A percentile compares a stretch with the other conserved stretches of the same genome.
Evolutionary conservation across 2,113 vertebrate species (phyloP).

Genomic region (Larimichthys crocea): DNA sequence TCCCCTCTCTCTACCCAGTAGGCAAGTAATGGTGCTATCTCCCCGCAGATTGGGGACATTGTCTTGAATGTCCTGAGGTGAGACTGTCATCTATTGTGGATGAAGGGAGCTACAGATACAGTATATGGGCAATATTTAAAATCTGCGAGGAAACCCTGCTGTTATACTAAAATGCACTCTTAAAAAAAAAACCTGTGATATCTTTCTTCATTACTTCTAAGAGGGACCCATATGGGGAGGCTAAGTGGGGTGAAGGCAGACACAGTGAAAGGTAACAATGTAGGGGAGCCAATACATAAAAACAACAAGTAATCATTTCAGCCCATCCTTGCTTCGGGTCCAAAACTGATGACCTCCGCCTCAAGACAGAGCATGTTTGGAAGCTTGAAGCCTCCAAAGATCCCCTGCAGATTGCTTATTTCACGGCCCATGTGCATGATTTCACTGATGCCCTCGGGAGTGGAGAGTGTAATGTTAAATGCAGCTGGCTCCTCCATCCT

Average conservation of each 20-base stretch:
- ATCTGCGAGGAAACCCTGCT: slow-evolving; percentile 1
- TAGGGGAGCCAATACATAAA: slow-evolving; percentile 18
- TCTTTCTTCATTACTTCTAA: slow-evolving; percentile 29
- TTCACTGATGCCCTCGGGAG: slow-evolving; percentile 36
- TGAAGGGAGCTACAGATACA: slow-evolving; percentile 11
- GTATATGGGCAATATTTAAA: slow-evolving; percentile 16
- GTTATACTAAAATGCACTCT: slow-evolving; percentile 15
- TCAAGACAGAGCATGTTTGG: slow-evolving; percentile 18
- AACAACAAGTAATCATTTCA: not conserved
- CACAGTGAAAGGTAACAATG: slow-evolving; percentile 3
- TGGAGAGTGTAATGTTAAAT: slow-evolving; percentile 46
- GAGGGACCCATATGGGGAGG: slow-evolving; percentile 12
- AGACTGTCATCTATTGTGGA: slow-evolving; percentile 17
- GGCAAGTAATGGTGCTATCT: slow-evolving; percentile 45
- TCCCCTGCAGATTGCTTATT: slow-evolving; percentile 63
- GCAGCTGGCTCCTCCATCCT: slow-evolving; percentile 19
- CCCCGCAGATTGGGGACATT: slow-evolving; percentile 34
- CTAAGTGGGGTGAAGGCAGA: slow-evolving; percentile 28
- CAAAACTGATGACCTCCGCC: slow-evolving; percentile 37
- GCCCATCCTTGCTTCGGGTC: slow-evolving; percentile 5
- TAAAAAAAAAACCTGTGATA: slow-evolving; percentile 6
- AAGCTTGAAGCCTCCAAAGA: slow-evolving; percentile 24
- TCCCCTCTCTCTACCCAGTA: slow-evolving; percentile 1
- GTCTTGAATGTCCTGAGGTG: slow-evolving; percentile 38
- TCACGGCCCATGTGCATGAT: slow-evolving; percentile 61